These are phyloP conservation scores for Chaenocephalus aceratus DNA, from an alignment of 2,113 vertebrate species.

Conservation along the genomic window DNA sequence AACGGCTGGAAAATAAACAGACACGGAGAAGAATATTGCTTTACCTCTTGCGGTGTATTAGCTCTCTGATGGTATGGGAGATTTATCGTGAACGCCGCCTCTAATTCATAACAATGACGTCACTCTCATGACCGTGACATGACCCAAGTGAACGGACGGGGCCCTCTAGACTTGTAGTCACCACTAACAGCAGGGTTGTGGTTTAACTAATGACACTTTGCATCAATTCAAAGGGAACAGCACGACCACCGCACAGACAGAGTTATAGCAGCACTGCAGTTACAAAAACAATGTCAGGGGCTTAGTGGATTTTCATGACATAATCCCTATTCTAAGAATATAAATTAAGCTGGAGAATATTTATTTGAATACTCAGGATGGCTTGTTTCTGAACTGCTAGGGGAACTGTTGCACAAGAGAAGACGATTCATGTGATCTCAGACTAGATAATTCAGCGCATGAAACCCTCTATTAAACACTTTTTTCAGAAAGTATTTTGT, in stretches of 20 bases:
- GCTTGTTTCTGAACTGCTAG: not conserved
- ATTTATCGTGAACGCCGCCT: conserved; percentile 12
- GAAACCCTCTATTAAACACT: not conserved
- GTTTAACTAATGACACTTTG: conserved; percentile 29
- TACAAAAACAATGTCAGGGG: conserved; percentile 14
- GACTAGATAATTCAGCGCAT: not conserved
- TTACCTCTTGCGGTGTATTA: conserved; percentile 7
- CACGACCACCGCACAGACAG: not conserved
- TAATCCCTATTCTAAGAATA: not conserved
- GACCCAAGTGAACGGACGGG: conserved; percentile 7
- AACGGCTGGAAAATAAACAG: conserved; percentile 36
- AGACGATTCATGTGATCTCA: not conserved
- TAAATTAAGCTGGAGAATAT: not conserved
- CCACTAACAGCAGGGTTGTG: conserved; percentile 43
- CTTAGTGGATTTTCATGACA: not conserved
- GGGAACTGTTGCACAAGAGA: not conserved
- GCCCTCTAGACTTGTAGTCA: not conserved
- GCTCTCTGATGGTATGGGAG: conserved; percentile 15
- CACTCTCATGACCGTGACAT: conserved; percentile 21
- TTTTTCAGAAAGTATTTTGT: not conserved
- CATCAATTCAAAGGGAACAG: conserved; percentile 32
- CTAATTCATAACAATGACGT: conserved; percentile 44
- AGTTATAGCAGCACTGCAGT: conserved; percentile 7
- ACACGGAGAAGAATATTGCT: conserved; percentile 16
- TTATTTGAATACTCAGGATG: not conserved